Percentiles rank a stretch among this genome's conserved stretches.
These are phyloP conservation scores for Tinea semifulvella DNA, from an alignment of 2,888 invertebrate species.

Conservation along the genomic window DNA sequence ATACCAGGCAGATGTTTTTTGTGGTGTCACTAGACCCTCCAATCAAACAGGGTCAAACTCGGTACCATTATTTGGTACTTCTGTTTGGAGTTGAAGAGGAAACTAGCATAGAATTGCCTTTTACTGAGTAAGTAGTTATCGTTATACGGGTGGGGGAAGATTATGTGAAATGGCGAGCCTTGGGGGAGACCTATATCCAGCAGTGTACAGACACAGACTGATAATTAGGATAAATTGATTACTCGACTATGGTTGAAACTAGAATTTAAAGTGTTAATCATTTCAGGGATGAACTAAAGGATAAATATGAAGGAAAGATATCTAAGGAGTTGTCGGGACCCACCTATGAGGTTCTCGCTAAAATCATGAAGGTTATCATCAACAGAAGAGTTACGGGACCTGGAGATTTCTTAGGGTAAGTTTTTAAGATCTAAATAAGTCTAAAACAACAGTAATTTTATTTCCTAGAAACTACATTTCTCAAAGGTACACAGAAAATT, in stretches of 20 bases:
- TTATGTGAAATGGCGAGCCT: too few relatives aligned
- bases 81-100: constrained; percentile 96
- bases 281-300: constrained; percentile 85
- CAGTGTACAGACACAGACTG: too few relatives aligned
- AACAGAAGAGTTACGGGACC: constrained; percentile 95
- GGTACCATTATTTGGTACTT: constrained; percentile 95
- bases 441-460: too few relatives aligned
- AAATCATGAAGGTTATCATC: constrained; percentile 95
- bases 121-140: constrained; percentile 78
- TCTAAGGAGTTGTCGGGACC: constrained; percentile 91
- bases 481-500: too few relatives aligned
- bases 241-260: too few relatives aligned
- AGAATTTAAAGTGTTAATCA: too few relatives aligned
- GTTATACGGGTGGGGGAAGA: background rate
- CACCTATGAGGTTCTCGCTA: constrained; percentile 94
- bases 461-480: too few relatives aligned
- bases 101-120: constrained; percentile 87
- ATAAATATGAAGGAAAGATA: constrained; percentile 93
- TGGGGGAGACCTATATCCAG: too few relatives aligned
- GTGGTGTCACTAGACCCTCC: constrained; percentile 98
- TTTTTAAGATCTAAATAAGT: constrained; percentile 1
- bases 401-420: constrained; percentile 89
- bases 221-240: too few relatives aligned
- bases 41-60: constrained; percentile 98
- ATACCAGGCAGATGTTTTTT: constrained; percentile 98